Base-by-base conservation (phyloP, 2,113 vertebrate genomes). In the Naja naja region DNA sequence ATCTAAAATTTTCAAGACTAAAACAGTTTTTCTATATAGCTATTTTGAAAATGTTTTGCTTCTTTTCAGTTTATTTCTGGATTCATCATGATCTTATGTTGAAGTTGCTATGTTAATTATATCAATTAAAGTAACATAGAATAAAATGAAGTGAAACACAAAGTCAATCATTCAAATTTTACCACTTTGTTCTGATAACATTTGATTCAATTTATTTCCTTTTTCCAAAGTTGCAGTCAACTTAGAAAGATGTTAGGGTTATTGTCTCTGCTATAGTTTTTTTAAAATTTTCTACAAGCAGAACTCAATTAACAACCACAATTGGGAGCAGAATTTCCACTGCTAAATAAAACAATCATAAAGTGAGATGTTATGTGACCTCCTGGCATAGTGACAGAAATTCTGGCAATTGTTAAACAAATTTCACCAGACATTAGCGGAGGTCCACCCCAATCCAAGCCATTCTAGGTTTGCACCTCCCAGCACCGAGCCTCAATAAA, bases 121-220 rank as follows among this genome's bases (percentile, higher is more conserved):
- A 88, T 93, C 92, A 95, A 87, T 88, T 60, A 87, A 90, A 43
- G 49, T 93, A 95, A 88, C 85, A 91, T 92, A 94, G 58, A 90
- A 86, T 88, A 91, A 94, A 91, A 91, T 91, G 55, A 53, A 89
- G 64, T 89, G 89, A 86, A 93, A 81, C 43, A n/a, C 85, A 90
- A 94, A 81, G 45, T n/a, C 90, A 85, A 0, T 94, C 90, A 96
- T 95, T 89, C 89, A 16, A 89, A 89, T 95, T 74, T 34, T 18
- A 47, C 90, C 60, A 69, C 90, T 8, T 95, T 91, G 88, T 88
- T 90, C 23, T 94, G 95, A 89, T 89, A 94, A 94, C 92, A 90
- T 69, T 93, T 94, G 93, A 60, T n/a, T 47, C 4, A 18, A 92
- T 94, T 85, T 85, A 23, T 94, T 92, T 92, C 52, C 1, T 3